A percentile compares a stretch with the other conserved stretches of the same genome.
Evolutionary conservation across 2,888 invertebrate species (phyloP).

Genomic region (Galerucella pusilla): DNA sequence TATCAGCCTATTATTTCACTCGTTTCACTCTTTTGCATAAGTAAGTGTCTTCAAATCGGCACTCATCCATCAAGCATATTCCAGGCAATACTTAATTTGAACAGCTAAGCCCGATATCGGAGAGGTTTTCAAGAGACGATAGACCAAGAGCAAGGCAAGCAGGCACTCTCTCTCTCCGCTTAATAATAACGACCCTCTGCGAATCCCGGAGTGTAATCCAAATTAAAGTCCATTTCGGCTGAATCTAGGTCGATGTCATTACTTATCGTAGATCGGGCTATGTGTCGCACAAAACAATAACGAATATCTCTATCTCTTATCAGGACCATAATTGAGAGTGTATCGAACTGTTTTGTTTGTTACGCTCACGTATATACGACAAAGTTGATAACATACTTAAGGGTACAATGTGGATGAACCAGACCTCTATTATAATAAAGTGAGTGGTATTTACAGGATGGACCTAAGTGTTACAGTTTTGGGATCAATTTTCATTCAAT

Average conservation of each 20-base stretch:
- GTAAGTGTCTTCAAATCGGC: conserved; percentile 19
- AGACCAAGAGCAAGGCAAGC: not conserved
- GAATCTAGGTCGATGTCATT: conserved; percentile 42
- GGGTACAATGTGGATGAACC: conserved; percentile 19
- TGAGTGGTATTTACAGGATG: not conserved
- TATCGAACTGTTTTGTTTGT: conserved; percentile 46
- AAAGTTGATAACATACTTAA: conserved; percentile 17
- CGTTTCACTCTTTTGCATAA: not conserved
- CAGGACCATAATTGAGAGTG: conserved; percentile 47
- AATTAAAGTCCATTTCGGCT: conserved; percentile 41
- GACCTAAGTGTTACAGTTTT: not conserved
- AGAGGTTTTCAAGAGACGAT: conserved; percentile 20
- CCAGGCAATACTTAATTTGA: conserved; percentile 31
- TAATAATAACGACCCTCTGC: conserved; percentile 35
- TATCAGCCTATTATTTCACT: conserved; percentile 1
- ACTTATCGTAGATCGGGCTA: conserved; percentile 39
- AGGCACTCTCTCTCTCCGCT: conserved; percentile 27
- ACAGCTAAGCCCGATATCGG: conserved; percentile 29
- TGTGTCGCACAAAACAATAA: conserved; percentile 46
- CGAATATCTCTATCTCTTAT: conserved; percentile 42
- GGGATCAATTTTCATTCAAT: no score
- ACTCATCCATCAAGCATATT: conserved; percentile 32
- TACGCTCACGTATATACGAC: conserved; percentile 20
- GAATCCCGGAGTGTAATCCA: conserved; percentile 37
- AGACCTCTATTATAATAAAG: conserved; percentile 1